These are phyloP conservation scores for Epizoanthus scotinus DNA, from an alignment of 92 coral and sea anemone genomes.

Conservation along the genomic window DNA sequence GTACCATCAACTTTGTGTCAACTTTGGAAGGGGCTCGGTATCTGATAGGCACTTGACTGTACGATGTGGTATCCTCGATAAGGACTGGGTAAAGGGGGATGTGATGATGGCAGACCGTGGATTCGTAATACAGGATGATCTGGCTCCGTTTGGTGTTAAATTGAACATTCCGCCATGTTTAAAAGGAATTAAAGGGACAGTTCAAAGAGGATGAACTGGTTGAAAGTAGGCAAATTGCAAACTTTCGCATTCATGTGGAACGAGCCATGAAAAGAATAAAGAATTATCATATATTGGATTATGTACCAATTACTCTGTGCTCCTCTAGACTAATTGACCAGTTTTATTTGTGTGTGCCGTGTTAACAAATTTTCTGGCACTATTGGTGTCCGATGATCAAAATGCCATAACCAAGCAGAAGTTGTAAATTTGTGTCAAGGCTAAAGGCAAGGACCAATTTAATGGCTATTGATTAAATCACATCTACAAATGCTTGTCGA, in stretches of 20 bases:
- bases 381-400: conserved; percentile 43
- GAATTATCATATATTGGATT: no score
- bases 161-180: conserved; percentile 49
- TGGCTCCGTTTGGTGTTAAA: conserved; percentile 48
- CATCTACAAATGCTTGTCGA: no score
- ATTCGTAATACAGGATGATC: conserved; percentile 53
- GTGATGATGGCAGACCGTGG: conserved; percentile 60
- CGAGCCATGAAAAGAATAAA: conserved; percentile 47
- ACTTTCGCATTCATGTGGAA: conserved; percentile 54
- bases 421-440: no score
- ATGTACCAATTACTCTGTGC: conserved; percentile 55
- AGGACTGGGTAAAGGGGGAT: conserved; percentile 56
- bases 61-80: conserved; percentile 41
- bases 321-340: conserved; percentile 48
- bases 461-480: no score
- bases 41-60: conserved; percentile 44
- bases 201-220: conserved; percentile 51
- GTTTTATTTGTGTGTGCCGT: conserved; percentile 59
- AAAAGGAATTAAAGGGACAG: conserved; percentile 45
- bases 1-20: conserved; percentile 46
- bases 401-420: no score
- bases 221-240: conserved; percentile 49
- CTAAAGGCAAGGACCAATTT: no score
- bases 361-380: conserved; percentile 59
- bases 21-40: conserved; percentile 47